Evolutionary conservation across 2,797 vertebrate species (phyloP), one percentile per base, ranked within the genome.

Genomic region (Gadopsis bispinosus): DNA sequence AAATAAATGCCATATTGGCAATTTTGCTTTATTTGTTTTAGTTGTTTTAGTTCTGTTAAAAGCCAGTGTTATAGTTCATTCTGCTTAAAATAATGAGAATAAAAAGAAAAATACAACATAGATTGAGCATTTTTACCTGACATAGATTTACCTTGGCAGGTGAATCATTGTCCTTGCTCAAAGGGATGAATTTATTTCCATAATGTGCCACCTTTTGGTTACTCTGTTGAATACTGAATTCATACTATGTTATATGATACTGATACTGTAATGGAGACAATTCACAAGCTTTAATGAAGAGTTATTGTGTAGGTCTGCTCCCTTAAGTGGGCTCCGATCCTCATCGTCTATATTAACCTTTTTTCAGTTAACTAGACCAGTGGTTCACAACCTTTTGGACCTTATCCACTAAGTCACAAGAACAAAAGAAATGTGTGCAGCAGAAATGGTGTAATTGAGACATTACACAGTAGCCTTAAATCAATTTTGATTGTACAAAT

Each of bases 401-500:
- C 29, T 26, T 14, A 3, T 26, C 35, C 33, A 29, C 14, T 13
- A 12, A 29, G 17, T 37, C 16, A 41, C 3, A 19, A 43, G 13
- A 3, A 59, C 2, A 4, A 48, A n/a, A n/a, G 26, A 26, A 26
- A 26, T 26, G 26, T 26, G 26, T 26, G 26, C 26, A 26, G 26
- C 26, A 26, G 26, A 26, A 26, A 26, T 26, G 26, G 26, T 26
- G 26, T 26, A 43, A 66, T 10, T 39, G 43, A 58, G 50, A 71
- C 26, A 22, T 26, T 6, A 37, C 45, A 72, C 39, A 68, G n/a
- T 9, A 1, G 8, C 39, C 37, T 81, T 26, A 3, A 43, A 22
- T 69, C 78, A 7, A 20, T 62, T 69, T 93, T 92, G 89, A 91
- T 81, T 88, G 59, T 84, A 86, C 39, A 91, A 90, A 90, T 54